Conservation (phyloP, 2,113 vertebrate genomes). For the Orientallactaga bullata region DNA sequence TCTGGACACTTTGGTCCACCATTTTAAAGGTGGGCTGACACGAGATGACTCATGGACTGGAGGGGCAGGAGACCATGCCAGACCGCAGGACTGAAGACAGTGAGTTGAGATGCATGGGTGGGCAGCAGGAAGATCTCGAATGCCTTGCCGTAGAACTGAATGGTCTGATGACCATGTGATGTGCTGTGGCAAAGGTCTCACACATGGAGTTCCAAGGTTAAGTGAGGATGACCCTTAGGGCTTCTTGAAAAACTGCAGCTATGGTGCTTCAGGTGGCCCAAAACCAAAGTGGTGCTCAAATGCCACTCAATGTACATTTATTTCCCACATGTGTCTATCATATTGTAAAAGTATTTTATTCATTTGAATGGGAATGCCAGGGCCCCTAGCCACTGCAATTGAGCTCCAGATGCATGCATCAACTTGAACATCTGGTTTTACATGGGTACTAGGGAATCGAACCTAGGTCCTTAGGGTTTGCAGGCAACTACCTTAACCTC, state of each 20-base stretch:
- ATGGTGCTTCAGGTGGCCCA: background rate
- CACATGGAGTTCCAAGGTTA: rapidly evolving
- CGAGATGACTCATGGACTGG: background rate
- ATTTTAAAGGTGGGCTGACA: background rate
- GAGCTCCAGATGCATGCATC: no score
- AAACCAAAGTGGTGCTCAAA: background rate
- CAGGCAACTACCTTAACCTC: no score
- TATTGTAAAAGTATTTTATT: background rate
- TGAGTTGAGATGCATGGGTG: background rate
- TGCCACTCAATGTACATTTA: rapidly evolving
- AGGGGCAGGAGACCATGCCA: background rate
- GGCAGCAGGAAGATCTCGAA: background rate
- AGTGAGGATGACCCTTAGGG: background rate
- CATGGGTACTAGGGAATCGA: no score
- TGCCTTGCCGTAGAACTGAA: background rate
- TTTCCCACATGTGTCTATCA: background rate
- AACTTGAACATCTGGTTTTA: no score
- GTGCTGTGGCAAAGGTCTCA: background rate
- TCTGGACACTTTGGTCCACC: background rate
- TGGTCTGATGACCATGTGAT: background rate
- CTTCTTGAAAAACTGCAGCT: background rate
- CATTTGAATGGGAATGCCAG: no score
- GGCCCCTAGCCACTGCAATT: no score
- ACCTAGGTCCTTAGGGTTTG: no score
- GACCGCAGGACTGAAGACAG: background rate